Conservation (phyloP, 2,888 invertebrate genomes). For the Orchestes rusci region DNA sequence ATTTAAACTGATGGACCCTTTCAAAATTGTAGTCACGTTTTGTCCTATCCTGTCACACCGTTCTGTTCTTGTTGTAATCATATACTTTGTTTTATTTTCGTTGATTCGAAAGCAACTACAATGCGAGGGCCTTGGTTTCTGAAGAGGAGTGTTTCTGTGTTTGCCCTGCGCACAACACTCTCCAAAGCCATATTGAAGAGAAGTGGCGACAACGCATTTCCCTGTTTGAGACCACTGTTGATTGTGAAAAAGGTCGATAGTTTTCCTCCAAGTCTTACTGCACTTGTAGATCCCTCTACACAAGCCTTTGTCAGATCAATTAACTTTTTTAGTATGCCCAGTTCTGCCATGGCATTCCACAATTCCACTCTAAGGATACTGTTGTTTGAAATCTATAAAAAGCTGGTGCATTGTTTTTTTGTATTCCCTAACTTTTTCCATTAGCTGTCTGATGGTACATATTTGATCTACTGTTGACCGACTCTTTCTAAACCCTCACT, state of each 20-base stretch:
- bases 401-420: too few species aligned
- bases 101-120: not conserved
- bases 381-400: too few species aligned
- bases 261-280: too few species aligned
- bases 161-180: too few species aligned
- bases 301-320: not conserved
- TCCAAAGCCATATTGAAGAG: conserved; percentile 5
- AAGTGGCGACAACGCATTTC: conserved; percentile 4
- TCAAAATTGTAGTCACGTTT: too few species aligned
- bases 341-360: too few species aligned
- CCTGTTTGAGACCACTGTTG: conserved; percentile 6
- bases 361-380: too few species aligned
- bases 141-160: not conserved
- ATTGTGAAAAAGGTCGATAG: too few species aligned
- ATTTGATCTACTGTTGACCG: not conserved
- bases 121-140: not conserved
- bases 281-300: too few species aligned
- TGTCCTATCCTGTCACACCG: not conserved
- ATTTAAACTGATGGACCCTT: too few species aligned
- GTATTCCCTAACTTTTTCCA: too few species aligned
- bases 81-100: not conserved
- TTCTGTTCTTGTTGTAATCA: not conserved
- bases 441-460: not conserved
- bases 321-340: not conserved
- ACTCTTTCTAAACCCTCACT: too few species aligned